Conservation (phyloP, 2,888 invertebrate genomes). For the Emesis furor region DNA sequence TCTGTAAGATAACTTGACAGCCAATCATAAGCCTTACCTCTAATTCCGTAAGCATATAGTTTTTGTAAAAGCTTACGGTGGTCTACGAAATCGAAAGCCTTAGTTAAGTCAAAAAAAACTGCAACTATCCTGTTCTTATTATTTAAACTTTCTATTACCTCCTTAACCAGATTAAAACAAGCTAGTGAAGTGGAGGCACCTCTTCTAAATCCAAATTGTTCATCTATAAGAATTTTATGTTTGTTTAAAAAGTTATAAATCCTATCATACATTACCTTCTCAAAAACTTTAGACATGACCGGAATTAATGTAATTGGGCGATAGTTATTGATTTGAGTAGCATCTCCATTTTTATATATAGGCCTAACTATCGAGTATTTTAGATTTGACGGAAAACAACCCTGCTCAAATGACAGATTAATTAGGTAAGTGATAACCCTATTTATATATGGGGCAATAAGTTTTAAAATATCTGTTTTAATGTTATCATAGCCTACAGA, state of each 20-base stretch:
- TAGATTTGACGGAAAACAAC: neutral
- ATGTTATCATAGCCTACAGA: conserved; percentile 17
- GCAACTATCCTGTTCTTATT: neutral
- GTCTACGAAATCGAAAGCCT: neutral
- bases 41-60: neutral
- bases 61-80: neutral
- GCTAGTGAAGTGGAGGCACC: neutral
- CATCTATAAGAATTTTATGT: conserved; percentile 2
- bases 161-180: neutral
- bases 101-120: neutral
- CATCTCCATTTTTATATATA: conserved; percentile 12
- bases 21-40: neutral
- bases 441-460: neutral
- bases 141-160: neutral
- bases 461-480: neutral
- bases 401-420: neutral
- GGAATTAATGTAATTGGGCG: conserved; percentile 20
- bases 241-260: neutral
- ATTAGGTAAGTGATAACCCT: conserved; percentile 11
- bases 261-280: conserved; percentile 23
- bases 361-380: conserved; percentile 21
- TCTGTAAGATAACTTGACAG: conserved; percentile 3
- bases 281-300: neutral
- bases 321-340: neutral
- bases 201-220: conserved; percentile 1